A percentile compares a stretch with the other conserved stretches of the same genome.
Conservation (phyloP, 2,113 vertebrate species). For the Dipodomys merriami region DNA sequence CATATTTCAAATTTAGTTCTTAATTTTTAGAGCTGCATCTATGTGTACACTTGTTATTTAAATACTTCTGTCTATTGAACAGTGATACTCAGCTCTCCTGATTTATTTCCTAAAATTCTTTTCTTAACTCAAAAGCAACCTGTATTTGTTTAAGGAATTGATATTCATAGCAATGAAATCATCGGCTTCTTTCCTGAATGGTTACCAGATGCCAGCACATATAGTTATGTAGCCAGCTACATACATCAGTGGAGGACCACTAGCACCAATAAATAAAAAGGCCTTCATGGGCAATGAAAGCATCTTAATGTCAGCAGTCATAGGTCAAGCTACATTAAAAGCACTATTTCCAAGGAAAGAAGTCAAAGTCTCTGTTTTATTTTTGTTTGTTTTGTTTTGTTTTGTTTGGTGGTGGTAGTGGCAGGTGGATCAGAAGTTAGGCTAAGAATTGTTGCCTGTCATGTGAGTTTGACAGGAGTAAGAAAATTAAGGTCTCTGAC, state of each 20-base stretch:
- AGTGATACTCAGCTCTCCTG: neutral
- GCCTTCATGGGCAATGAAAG: constrained; percentile 60
- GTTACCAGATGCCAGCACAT: constrained; percentile 72
- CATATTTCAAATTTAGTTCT: constrained; percentile 46
- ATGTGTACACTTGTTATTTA: neutral
- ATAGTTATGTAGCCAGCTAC: constrained; percentile 59
- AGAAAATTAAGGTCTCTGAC: constrained; percentile 74
- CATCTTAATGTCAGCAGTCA: constrained; percentile 35
- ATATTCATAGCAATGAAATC: constrained; percentile 58
- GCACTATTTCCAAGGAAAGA: constrained; percentile 2
- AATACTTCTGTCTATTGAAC: neutral
- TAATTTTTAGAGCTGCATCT: neutral
- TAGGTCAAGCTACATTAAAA: constrained; percentile 54
- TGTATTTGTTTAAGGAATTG: constrained; percentile 49
- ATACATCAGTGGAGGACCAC: constrained; percentile 61
- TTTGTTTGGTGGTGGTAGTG: too few relatives aligned
- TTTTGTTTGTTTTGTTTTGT: too few relatives aligned
- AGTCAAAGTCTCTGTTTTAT: neutral
- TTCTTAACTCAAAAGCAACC: constrained; percentile 54
- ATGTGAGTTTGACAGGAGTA: constrained; percentile 69
- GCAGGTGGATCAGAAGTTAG: neutral
- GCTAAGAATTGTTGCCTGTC: constrained; percentile 38
- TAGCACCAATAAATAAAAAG: constrained; percentile 66
- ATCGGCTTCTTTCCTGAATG: constrained; percentile 50
- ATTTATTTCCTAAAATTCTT: constrained; percentile 23